Conservation (phyloP, 2,797 vertebrate genomes). For the Nyctalus aviator region DNA sequence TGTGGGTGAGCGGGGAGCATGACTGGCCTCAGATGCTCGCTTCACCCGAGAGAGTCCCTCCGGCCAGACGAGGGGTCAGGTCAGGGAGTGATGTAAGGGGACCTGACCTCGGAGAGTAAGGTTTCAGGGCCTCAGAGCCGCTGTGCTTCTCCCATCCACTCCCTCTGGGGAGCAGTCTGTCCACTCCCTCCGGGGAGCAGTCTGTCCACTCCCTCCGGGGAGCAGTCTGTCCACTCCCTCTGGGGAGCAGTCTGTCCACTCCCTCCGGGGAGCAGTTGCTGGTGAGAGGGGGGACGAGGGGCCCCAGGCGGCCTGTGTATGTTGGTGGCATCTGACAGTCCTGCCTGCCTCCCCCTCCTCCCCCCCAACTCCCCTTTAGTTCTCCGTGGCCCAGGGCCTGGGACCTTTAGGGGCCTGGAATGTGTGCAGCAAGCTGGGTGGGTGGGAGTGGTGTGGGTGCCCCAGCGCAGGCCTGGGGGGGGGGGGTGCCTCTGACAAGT, state of each 20-base stretch:
- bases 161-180: not conserved
- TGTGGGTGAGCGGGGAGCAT: not conserved
- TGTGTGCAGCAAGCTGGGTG: not conserved
- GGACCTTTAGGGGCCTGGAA: not conserved
- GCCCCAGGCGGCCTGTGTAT: not conserved
- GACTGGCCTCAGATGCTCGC: not conserved
- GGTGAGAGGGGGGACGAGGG: not conserved
- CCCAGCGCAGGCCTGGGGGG: not conserved
- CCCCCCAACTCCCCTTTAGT: too few species aligned
- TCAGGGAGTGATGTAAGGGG: slow-evolving; percentile 48
- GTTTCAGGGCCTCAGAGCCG: slow-evolving; percentile 1
- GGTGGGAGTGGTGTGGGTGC: rapidly evolving
- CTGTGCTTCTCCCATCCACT: not conserved
- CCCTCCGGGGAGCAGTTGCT: not conserved
- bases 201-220: not conserved
- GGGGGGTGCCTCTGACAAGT: slow-evolving; percentile 4
- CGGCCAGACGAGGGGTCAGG: slow-evolving; percentile 18
- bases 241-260: not conserved
- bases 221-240: not conserved
- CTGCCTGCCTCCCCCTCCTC: not conserved
- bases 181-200: not conserved
- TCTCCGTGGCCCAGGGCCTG: not conserved
- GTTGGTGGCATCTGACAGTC: not conserved
- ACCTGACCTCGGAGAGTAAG: not conserved
- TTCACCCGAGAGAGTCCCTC: not conserved